Evolutionary conservation across 2,888 invertebrate genomes (phyloP), one percentile per base, ranked within the genome.

Genomic region (Dasysyrphus albostriatus): DNA sequence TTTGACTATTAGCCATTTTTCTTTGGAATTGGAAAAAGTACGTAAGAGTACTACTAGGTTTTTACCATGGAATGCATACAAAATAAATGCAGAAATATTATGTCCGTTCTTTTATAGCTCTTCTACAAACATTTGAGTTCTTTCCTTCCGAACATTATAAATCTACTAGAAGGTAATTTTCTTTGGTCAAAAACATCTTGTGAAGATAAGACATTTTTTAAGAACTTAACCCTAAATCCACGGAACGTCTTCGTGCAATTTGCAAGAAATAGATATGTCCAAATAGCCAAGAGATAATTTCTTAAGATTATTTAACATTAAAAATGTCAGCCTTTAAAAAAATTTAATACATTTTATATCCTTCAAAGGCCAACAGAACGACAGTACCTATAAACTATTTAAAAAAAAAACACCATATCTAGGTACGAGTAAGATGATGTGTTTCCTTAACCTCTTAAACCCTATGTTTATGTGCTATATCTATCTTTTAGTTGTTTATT

Each of bases 271-370:
- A 24, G 24, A 24, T 24, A 24, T 24, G 24, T 58, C 49, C 24
- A 61, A 54, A 75, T 56, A 47, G 75, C 81, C 75, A 37, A 29
- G 42, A 44, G 75, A 32, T 19, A 63, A 37, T 39, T 29, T 69
- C 19, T 10, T 34, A 56, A 69, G 42, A 73, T 65, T 59, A 32
- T 9, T 58, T 39, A 32, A 49, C 73, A 61, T 75, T 51, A 8
- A 59, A 54, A 37, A 19, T 56, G 1, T 10, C 12, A 14, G 29
- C 5, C 24, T 12, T 56, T 19, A 61, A 47, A 47, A 51, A 51
- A 61, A 74, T 19, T 73, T 65, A 47, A 58, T 58, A 79, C 37
- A 65, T 58, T 59, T 29, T 34, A 61, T 37, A 73, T 56, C 16
- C 37, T 49, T 47, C 16, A 32, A 65, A 65, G 63, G 61, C 72